Evolutionary conservation across 2,797 vertebrate genomes (phyloP), one percentile per base, ranked within the genome.

Genomic region (Telmatherina bonti): DNA sequence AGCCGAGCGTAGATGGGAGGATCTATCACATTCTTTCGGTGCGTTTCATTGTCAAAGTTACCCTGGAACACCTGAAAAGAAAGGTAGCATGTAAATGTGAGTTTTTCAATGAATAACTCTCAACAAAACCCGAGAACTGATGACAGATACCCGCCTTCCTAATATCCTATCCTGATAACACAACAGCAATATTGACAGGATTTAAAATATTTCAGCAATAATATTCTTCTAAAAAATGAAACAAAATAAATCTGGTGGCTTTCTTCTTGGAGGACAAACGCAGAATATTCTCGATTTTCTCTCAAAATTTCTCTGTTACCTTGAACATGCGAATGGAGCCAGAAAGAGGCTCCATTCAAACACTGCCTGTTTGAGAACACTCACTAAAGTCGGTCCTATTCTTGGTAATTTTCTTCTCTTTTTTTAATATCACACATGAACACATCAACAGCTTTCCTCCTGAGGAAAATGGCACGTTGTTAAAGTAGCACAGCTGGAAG

Each of bases 11-110:
- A 94, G 93, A 99, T 95, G 1, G 97, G 96, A 1, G 97, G 97
- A 59, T 98, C 96, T 12, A 99, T 96, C 91, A 98, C 96, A 0
- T 99, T 99, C 95, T 99, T 99, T 89, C 98, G 96, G 95, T 99
- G 98, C 0, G 97, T 99, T 87, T 99, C 98, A 0, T 99, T 99
- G 94, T 99, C 98, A 66, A 99, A 99, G 89, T 99, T 99, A 54
- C 98, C 97, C 88, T 99, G 98, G 94, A 99, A 99, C 55, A 99
- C 97, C 98, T 99, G 85, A 0, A 18, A 53, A 78, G 47, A 27
- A 18, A 8, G 8, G 5, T 9, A 29, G 51, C 51, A 53, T 16
- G 6, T 7, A 53, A 29, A 10, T 3, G 2, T 26, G 6, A 18
- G 18, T 35, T 9, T 53, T 53, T 54, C 2, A n/a, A 24, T 26